Percentiles rank a stretch among this genome's conserved stretches.
Evolutionary conservation across 2,888 invertebrate genomes (phyloP).

Genomic region (Oscheius myriophilus): DNA sequence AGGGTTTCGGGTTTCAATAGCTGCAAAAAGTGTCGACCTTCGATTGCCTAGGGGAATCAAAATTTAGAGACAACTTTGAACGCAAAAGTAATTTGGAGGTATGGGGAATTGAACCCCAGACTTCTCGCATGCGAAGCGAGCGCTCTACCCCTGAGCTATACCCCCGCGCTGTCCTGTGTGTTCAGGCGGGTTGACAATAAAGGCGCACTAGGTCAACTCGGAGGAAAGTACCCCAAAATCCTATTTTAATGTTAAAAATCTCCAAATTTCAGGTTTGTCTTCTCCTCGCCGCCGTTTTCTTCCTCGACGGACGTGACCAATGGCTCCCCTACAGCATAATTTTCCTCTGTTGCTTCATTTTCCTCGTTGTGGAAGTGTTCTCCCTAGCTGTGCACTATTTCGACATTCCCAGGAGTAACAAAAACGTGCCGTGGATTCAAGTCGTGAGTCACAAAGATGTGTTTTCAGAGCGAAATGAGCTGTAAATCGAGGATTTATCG

Average conservation of each 20-base stretch:
- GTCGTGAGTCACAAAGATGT: constrained; percentile 19
- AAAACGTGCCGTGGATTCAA: constrained; percentile 24
- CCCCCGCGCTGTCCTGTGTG: constrained; percentile 28
- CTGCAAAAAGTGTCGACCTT: too few relatives aligned
- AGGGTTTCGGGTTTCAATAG: too few relatives aligned
- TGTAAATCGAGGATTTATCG: too few relatives aligned
- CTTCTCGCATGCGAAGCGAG: constrained; percentile 67
- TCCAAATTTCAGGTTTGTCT: constrained; percentile 25
- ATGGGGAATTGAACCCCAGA: constrained; percentile 43
- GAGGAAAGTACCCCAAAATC: too few relatives aligned
- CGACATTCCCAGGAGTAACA: constrained; percentile 23
- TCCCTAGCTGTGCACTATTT: constrained; percentile 25
- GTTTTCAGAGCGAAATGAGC: background rate
- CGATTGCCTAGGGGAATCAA: too few relatives aligned
- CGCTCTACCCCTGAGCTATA: constrained; percentile 64
- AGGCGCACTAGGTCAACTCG: too few relatives aligned
- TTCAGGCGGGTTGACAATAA: too few relatives aligned
- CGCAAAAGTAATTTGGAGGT: constrained; percentile 24
- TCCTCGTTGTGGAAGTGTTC: constrained; percentile 16
- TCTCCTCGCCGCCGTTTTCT: constrained; percentile 24
- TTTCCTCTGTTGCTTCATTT: constrained; percentile 13
- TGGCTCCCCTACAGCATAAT: constrained; percentile 24
- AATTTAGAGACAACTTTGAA: too few relatives aligned
- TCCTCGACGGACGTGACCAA: constrained; percentile 30
- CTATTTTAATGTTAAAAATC: too few relatives aligned